Evolutionary conservation across 1,140 invertebrate species (phyloP), one percentile per base, ranked within the genome.

Genomic region (Thaumetopoea pityocampa): DNA sequence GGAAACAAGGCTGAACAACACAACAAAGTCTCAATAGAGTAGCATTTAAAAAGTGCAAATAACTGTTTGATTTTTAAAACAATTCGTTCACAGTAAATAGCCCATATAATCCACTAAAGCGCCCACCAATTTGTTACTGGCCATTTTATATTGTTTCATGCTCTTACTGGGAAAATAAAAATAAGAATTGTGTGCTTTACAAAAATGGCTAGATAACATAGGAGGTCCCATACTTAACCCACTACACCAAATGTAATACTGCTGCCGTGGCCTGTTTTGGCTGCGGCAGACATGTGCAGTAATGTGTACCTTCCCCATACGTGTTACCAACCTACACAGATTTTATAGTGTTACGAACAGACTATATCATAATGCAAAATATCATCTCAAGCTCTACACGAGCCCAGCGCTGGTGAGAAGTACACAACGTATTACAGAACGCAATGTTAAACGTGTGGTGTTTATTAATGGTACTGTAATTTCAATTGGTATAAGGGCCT

Each of bases 221-320:
- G 40, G 43, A 53, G 55, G 64, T 66, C 59, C 69, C 63, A 67
- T 51, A 63, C 38, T 55, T 63, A 69, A 48, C 77, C 77, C 77
- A 51, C 77, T 81, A 81, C 71, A 81, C 77, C 77, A 68, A 52
- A 66, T 61, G 51, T 45, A 52, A 38, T 65, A 71, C 57, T 54
- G 60, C 48, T 44, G 48, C 30, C 52, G 42, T 53, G 61, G 57
- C 64, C 65, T 63, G 37, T 47, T 47, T 15, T 44, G 36, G 47
- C 46, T 38, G 24, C 26, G 28, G 48, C 43, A 55, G 47, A 32
- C 51, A 65, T 64, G 55, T 57, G 51, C 47, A 50, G 60, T 45
- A 60, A 60, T 47, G 46, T 9, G 4, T 5, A n/a, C n/a, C n/a
- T n/a, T n/a, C n/a, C n/a, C n/a, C n/a, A n/a, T n/a, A n/a, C n/a